Evolutionary conservation across 2,888 invertebrate species (phyloP).

Genomic region (Pseudoips prasinana): DNA sequence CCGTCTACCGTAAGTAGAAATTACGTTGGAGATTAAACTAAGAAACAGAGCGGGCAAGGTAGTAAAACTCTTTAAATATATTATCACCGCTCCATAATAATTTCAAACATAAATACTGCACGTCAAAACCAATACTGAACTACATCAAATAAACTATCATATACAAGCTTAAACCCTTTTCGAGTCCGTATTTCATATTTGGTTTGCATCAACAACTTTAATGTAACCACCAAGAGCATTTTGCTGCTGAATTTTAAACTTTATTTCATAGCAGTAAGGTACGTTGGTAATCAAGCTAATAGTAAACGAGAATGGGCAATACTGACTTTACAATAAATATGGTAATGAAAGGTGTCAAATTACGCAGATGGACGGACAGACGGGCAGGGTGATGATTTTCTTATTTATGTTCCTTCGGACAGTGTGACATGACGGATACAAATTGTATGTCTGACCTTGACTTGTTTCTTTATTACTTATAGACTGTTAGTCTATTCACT

Average conservation of each 20-base stretch:
- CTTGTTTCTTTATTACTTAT: conserved; percentile 46
- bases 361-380: conserved; percentile 63
- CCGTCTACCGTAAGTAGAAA: too few relatives aligned
- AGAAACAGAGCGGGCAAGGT: too few relatives aligned
- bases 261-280: conserved; percentile 10
- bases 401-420: conserved; percentile 49
- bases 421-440: conserved; percentile 41
- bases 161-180: conserved; percentile 39
- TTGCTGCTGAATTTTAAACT: conserved; percentile 16
- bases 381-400: conserved; percentile 65
- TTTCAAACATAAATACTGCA: conserved; percentile 26
- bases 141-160: conserved; percentile 36
- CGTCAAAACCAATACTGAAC: conserved; percentile 37
- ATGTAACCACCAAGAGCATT: conserved; percentile 2
- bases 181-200: conserved; percentile 51
- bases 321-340: conserved; percentile 69
- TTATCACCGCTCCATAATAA: conserved; percentile 26
- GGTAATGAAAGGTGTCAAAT: conserved; percentile 81
- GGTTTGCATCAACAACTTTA: conserved; percentile 37
- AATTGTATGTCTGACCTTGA: conserved; percentile 62
- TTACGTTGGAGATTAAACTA: too few relatives aligned
- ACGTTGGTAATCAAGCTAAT: neutral
- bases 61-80: too few relatives aligned
- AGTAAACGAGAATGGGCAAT: conserved; percentile 19
- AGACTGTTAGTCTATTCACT: conserved; percentile 29